Percentiles rank a stretch among this genome's conserved stretches.
Evolutionary conservation across 2,797 vertebrate genomes (phyloP).

Genomic region (Labeo calbasu): DNA sequence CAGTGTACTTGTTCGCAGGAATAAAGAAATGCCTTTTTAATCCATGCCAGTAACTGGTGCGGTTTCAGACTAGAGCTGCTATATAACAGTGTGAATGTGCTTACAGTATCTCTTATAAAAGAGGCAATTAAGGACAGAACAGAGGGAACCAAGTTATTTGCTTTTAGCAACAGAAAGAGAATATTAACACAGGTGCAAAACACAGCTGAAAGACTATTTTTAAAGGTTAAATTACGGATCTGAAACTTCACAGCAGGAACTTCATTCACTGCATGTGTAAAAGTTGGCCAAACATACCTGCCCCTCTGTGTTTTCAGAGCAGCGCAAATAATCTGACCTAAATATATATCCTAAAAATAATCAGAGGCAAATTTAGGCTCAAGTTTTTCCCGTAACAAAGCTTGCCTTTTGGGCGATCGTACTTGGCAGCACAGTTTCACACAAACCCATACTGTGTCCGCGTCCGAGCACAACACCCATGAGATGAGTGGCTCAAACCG

Average conservation of each 20-base stretch:
- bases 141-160: background rate
- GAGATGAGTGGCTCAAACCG: conserved; percentile 1
- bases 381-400: conserved; percentile 13
- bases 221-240: background rate
- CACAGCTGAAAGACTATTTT: conserved; percentile 3
- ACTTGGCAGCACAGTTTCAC: background rate
- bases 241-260: conserved; percentile 3
- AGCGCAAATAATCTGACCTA: background rate
- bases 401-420: background rate
- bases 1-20: background rate
- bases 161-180: background rate
- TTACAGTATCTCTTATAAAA: background rate
- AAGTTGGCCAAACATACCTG: background rate
- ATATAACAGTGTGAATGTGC: too few species aligned
- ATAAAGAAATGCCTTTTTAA: background rate
- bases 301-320: conserved; percentile 8
- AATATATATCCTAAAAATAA: conserved; percentile 9
- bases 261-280: background rate
- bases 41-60: background rate
- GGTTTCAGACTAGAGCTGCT: background rate
- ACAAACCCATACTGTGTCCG: conserved; percentile 6
- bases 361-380: conserved; percentile 11
- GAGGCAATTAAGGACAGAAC: background rate
- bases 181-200: background rate
- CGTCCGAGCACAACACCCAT: background rate